Conservation (phyloP, 2,797 vertebrate genomes). For the Sternarchorhynchus goeldii region DNA sequence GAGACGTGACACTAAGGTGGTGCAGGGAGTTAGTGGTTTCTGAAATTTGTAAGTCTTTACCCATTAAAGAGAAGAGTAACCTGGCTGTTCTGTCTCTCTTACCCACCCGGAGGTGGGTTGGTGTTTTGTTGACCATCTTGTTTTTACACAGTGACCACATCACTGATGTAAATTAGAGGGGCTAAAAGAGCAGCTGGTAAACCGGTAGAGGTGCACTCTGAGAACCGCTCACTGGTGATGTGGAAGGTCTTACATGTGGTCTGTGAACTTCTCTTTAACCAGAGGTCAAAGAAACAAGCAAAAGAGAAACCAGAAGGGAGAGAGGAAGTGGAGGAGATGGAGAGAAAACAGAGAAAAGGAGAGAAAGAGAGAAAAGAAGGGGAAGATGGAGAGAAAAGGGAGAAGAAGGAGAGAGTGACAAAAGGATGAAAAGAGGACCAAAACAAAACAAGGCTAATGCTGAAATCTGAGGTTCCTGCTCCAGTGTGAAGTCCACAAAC, state of each 20-base stretch:
- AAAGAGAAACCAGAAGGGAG: constrained; percentile 26
- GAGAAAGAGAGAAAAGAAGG: not conserved
- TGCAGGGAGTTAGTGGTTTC: constrained; percentile 63
- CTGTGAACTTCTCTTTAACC: constrained; percentile 68
- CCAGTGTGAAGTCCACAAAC: constrained; percentile 25
- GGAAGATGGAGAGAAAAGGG: not conserved
- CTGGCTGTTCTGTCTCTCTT: constrained; percentile 58
- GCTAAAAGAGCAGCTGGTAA: constrained; percentile 49
- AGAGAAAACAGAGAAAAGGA: not conserved
- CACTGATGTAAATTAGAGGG: constrained; percentile 65
- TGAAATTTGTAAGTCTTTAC: constrained; percentile 68
- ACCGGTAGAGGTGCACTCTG: constrained; percentile 74
- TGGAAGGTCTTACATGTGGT: constrained; percentile 76
- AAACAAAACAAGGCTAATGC: too few relatives aligned
- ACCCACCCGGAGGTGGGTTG: not conserved
- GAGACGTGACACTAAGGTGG: constrained; percentile 57
- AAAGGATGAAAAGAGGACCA: too few relatives aligned
- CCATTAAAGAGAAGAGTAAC: constrained; percentile 64
- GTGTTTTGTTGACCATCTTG: constrained; percentile 8
- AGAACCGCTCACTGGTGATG: constrained; percentile 69
- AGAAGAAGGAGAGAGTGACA: not conserved
- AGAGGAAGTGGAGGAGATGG: too few relatives aligned
- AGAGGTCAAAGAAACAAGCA: constrained; percentile 60
- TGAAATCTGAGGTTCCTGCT: not conserved
- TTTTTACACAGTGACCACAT: constrained; percentile 67